Conservation (phyloP, 2,113 vertebrate genomes). For the Pedetes capensis region DNA sequence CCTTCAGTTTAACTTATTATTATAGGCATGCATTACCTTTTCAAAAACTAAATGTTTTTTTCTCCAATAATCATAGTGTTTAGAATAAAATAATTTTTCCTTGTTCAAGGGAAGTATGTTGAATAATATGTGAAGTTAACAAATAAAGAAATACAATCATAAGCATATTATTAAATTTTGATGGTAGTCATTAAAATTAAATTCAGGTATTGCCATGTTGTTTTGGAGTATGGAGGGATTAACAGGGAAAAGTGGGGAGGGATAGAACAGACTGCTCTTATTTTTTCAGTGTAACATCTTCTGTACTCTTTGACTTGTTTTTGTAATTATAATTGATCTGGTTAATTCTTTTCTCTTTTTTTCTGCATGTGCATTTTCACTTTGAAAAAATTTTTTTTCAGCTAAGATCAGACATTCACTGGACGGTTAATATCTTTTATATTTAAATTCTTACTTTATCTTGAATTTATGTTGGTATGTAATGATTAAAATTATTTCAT, state of each 20-base stretch:
- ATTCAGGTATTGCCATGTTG: background rate
- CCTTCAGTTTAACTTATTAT: background rate
- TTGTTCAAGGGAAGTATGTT: background rate
- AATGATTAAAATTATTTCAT: conserved; percentile 47
- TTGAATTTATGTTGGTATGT: conserved; percentile 11
- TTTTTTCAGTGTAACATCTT: background rate
- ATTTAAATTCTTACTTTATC: background rate
- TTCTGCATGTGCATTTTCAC: background rate
- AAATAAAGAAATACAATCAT: background rate
- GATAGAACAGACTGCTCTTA: background rate
- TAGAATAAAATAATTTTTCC: background rate
- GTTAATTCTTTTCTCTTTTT: background rate
- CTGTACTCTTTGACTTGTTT: background rate
- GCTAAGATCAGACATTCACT: background rate
- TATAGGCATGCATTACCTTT: background rate
- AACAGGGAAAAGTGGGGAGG: background rate
- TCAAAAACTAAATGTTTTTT: background rate
- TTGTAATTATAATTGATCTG: background rate
- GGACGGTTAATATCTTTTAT: background rate
- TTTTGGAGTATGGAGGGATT: background rate
- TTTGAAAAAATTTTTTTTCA: conserved; percentile 15
- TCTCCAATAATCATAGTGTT: background rate
- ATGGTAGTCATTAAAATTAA: background rate
- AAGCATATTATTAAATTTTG: background rate
- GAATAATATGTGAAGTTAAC: background rate